Conservation (phyloP, 2,113 vertebrate genomes). For the Thryonomys swinderianus region DNA sequence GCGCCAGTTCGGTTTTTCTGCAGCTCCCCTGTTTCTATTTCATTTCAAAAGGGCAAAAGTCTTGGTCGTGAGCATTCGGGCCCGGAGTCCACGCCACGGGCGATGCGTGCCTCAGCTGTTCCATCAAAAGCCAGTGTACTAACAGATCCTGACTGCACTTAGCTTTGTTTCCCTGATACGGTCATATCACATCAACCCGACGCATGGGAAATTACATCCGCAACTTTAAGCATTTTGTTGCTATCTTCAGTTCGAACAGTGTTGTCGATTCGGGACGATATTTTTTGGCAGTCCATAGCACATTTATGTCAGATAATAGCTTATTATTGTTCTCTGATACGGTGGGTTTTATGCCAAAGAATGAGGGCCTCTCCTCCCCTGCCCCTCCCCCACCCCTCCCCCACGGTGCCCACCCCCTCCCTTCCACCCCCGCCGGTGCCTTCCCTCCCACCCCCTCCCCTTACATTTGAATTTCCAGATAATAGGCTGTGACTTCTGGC, state of each 20-base stretch:
- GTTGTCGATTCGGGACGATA: constrained; percentile 89
- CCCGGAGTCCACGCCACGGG: constrained; percentile 93
- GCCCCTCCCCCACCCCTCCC: constrained; percentile 6
- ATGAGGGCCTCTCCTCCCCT: constrained; percentile 83
- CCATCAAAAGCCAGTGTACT: constrained; percentile 93
- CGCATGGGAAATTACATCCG: constrained; percentile 93
- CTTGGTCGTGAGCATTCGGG: constrained; percentile 89
- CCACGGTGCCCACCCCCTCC: constrained; percentile 13
- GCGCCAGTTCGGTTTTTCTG: constrained; percentile 61
- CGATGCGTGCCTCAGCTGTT: constrained; percentile 95
- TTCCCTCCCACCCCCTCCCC: constrained; percentile 76
- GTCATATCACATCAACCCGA: constrained; percentile 97
- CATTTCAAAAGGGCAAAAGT: constrained; percentile 96
- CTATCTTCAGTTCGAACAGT: constrained; percentile 92
- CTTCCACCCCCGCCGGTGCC: constrained; percentile 20
- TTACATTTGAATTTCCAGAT: constrained; percentile 98
- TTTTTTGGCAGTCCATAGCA: constrained; percentile 93
- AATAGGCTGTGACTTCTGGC: constrained; percentile 99
- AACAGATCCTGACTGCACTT: constrained; percentile 98
- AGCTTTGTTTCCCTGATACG: constrained; percentile 97
- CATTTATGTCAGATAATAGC: constrained; percentile 94
- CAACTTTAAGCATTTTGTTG: constrained; percentile 92
- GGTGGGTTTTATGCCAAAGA: constrained; percentile 92
- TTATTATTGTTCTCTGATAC: constrained; percentile 95
- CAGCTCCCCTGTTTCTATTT: constrained; percentile 85